Base-by-base conservation (phyloP, 2,797 vertebrate species). In the Meriones psammophilus region DNA sequence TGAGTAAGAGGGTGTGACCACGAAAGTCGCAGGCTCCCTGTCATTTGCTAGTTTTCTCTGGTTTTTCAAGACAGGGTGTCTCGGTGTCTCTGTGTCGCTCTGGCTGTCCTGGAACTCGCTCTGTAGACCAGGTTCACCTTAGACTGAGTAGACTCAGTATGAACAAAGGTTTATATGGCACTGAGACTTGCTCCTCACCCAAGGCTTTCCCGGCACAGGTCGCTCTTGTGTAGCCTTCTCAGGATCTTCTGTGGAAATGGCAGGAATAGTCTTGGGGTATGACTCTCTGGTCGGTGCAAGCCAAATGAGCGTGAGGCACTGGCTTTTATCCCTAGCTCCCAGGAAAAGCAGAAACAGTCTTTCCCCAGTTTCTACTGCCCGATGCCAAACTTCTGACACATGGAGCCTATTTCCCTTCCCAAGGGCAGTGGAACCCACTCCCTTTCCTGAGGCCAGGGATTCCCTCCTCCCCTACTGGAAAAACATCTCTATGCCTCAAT, bases 181-280 rank as follows among this genome's bases (percentile, higher is more conserved):
- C 22, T 22, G n/a, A 80, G 60, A 80, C 54, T 2, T 33, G 54
- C 20, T 88, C 76, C 22, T 80, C 24, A 83, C n/a, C 56, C 15
- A 73, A 26, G 69, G 90, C 71, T 96, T 92, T 18, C 39, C 58
- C n/a, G 30, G 26, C 36, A 73, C 22, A 95, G 62, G 30, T 50
- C n/a, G 50, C 58, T 39, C n/a, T 36, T 76, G 9, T 39, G 42
- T 80, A 85, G 79, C 18, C 42, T 58, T 81, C 78, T 69, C 39
- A 69, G 42, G 24, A 33, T 71, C 89, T 94, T 42, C 42, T 46
- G n/a, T 56, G 78, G 36, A 79, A 88, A 85, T 74, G 62, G 8
- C 24, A 94, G 74, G 66, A 30, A 17, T 69, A 69, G 62, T 56
- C 30, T 42, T 39, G 73, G 28, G 36, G n/a, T 46, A 39, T 58